These are phyloP conservation scores for Chloroclystis v-ata DNA, from an alignment of 2,888 invertebrate genomes.

Conservation along the genomic window DNA sequence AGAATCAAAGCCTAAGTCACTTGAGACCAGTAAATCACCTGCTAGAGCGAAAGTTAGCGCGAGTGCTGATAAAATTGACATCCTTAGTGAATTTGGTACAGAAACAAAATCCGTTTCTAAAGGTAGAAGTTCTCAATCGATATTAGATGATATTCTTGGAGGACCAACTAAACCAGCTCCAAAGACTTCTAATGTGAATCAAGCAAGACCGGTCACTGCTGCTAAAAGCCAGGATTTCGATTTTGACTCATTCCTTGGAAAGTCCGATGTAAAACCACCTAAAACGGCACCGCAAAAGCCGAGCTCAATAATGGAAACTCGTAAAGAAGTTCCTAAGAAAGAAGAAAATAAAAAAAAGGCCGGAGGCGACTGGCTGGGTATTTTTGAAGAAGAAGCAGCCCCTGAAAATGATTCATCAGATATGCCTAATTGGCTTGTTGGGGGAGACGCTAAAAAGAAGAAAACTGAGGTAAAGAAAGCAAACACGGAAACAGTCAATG, in stretches of 20 bases:
- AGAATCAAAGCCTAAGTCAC: constrained; percentile 38
- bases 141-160: constrained; percentile 77
- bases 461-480: constrained; percentile 37
- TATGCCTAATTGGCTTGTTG: constrained; percentile 66
- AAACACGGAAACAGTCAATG: constrained; percentile 26
- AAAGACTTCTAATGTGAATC: constrained; percentile 26
- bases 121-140: constrained; percentile 65
- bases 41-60: constrained; percentile 46
- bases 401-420: constrained; percentile 46
- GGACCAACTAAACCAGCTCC: constrained; percentile 48
- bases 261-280: constrained; percentile 36
- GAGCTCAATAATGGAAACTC: constrained; percentile 32
- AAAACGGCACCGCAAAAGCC: constrained; percentile 34
- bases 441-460: constrained; percentile 52
- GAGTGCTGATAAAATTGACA: constrained; percentile 52
- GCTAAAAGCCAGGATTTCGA: constrained; percentile 57
- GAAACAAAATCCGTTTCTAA: constrained; percentile 52
- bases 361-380: constrained; percentile 67
- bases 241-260: constrained; percentile 56
- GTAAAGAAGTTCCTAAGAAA: constrained; percentile 36
- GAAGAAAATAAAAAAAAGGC: constrained; percentile 46
- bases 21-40: constrained; percentile 47
- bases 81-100: constrained; percentile 45
- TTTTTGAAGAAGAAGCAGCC: constrained; percentile 56
- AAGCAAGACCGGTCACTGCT: constrained; percentile 41